phyloP scores from a whole-genome alignment of 2,888 invertebrate species.

The Pammene fasciana region DNA sequence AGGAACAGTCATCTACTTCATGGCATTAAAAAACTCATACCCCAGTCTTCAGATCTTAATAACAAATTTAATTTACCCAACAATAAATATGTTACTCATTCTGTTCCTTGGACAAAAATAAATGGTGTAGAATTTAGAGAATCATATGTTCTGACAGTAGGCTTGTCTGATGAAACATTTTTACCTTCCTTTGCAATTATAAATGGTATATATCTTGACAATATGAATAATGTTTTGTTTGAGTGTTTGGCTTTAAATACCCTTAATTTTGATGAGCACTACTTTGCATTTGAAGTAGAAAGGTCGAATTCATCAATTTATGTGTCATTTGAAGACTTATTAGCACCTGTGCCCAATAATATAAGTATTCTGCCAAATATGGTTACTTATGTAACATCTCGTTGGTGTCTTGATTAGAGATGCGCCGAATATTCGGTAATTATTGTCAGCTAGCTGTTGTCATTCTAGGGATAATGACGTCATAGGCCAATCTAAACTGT shows the following conservation, averaged over 20 bases:
- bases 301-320: conserved; percentile 2
- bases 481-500: too few species aligned
- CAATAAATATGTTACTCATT: neutral
- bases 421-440: too few species aligned
- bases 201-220: neutral
- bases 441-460: too few species aligned
- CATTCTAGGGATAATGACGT: too few species aligned
- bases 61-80: neutral
- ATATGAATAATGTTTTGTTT: neutral
- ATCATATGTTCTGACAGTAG: conserved; percentile 2
- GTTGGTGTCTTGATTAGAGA: conserved; percentile 1
- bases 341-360: conserved; percentile 3
- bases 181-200: neutral
- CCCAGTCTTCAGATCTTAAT: conserved; percentile 1
- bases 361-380: neutral
- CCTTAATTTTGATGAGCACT: conserved; percentile 1
- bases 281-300: neutral
- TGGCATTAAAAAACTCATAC: neutral
- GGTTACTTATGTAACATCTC: conserved; percentile 2
- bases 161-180: neutral
- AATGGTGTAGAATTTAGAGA: conserved; percentile 1
- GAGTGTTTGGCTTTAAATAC: neutral
- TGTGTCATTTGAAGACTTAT: conserved; percentile 2
- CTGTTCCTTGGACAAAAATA: conserved; percentile 4
- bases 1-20: neutral